Conservation (phyloP, 2,888 invertebrate species). For the Vandiemenella viatica region DNA sequence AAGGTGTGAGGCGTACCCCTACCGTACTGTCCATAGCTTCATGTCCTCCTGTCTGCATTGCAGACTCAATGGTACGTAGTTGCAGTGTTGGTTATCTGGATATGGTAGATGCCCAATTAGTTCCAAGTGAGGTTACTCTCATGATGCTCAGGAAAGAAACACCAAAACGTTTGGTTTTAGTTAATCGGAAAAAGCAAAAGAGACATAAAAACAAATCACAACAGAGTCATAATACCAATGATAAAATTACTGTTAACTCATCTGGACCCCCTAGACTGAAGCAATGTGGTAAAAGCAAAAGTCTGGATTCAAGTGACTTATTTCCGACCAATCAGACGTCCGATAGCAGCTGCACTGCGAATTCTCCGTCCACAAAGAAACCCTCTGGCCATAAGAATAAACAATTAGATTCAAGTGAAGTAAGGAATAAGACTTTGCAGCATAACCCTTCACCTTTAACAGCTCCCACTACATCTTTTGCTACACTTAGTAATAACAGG, state of each 20-base stretch:
- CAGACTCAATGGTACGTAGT: slow-evolving; percentile 60
- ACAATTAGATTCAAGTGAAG: background rate
- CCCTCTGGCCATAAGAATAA: background rate
- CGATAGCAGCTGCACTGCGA: background rate
- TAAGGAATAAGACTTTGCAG: background rate
- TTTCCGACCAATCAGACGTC: slow-evolving; percentile 31
- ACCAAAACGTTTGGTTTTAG: slow-evolving; percentile 59
- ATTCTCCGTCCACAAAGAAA: background rate
- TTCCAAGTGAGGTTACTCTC: slow-evolving; percentile 57
- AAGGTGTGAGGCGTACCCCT: slow-evolving; percentile 33
- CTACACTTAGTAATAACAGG: background rate
- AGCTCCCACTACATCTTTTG: background rate
- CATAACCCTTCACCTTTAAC: background rate
- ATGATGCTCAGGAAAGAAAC: slow-evolving; percentile 57
- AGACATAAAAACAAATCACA: slow-evolving; percentile 22
- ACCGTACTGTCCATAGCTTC: slow-evolving; percentile 39
- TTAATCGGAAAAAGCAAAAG: slow-evolving; percentile 39
- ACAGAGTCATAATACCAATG: slow-evolving; percentile 3
- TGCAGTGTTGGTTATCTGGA: slow-evolving; percentile 82
- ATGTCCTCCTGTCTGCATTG: slow-evolving; percentile 41
- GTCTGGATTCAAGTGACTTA: slow-evolving; percentile 72
- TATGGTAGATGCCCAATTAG: slow-evolving; percentile 57
- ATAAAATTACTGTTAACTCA: background rate
- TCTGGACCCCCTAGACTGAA: slow-evolving; percentile 30
- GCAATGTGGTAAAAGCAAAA: slow-evolving; percentile 65